Conservation (phyloP, 2,888 invertebrate genomes). For the Vesta saturnalis region DNA sequence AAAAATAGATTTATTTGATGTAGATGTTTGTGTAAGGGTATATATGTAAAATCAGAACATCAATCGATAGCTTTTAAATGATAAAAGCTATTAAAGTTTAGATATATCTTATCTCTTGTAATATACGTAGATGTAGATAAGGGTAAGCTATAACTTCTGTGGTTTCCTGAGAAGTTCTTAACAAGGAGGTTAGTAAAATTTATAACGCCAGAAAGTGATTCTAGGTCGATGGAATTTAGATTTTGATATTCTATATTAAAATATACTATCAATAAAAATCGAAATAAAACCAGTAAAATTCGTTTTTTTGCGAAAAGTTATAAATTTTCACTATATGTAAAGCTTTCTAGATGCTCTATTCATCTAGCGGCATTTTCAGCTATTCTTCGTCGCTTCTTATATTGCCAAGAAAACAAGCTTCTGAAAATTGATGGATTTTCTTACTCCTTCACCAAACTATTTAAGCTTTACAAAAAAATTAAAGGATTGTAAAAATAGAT, state of each 20-base stretch:
- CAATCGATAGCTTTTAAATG: neutral
- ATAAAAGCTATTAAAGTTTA: neutral
- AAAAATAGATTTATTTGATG: too few species aligned
- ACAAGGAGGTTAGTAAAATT: neutral
- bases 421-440: constrained; percentile 15
- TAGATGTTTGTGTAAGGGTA: too few species aligned
- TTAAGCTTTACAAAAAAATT: too few species aligned
- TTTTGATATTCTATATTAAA: neutral
- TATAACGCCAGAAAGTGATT: neutral
- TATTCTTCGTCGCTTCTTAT: constrained; percentile 11
- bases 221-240: neutral
- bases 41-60: too few species aligned
- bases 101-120: neutral
- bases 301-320: constrained; percentile 13
- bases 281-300: too few species aligned
- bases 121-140: neutral
- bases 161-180: neutral
- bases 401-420: constrained; percentile 18
- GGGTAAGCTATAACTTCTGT: neutral
- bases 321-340: constrained; percentile 35
- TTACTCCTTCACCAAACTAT: neutral
- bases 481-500: too few species aligned
- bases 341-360: constrained; percentile 26
- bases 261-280: neutral
- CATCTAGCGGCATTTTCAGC: neutral